These are phyloP conservation scores for Brachyrhaphis roseni DNA, from an alignment of 2,797 vertebrate species.

Conservation along the genomic window DNA sequence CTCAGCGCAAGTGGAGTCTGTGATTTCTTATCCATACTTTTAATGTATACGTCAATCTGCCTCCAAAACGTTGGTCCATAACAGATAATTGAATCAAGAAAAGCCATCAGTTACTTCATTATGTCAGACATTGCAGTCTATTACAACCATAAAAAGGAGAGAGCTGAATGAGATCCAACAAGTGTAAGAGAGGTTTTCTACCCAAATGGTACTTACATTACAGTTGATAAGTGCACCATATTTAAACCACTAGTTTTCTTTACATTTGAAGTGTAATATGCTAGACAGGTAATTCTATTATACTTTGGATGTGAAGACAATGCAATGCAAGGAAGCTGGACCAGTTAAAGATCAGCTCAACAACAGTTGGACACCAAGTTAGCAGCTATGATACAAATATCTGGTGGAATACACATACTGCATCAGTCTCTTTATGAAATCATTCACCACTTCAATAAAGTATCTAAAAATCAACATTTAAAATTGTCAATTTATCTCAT, in stretches of 20 bases:
- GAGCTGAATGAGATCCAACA: neutral
- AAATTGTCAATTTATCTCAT: neutral
- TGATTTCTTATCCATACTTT: conserved; percentile 64
- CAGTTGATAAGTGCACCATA: neutral
- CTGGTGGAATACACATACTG: neutral
- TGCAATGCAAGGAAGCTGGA: neutral
- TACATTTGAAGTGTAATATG: neutral
- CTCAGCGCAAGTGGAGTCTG: conserved; percentile 44
- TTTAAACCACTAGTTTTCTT: neutral
- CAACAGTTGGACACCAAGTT: conserved; percentile 12
- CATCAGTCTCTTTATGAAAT: neutral
- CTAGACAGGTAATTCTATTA: neutral
- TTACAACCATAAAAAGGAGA: neutral
- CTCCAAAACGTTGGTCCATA: conserved; percentile 33
- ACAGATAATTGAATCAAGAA: too few species aligned
- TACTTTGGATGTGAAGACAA: neutral
- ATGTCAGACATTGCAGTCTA: neutral
- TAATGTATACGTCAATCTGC: conserved; percentile 69
- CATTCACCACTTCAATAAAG: neutral
- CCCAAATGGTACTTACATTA: neutral
- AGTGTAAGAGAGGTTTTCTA: neutral
- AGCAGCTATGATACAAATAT: neutral
- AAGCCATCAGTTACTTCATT: neutral
- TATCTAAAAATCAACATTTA: neutral
- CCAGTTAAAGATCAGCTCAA: conserved; percentile 18